Percentiles rank a stretch among this genome's conserved stretches.
These are phyloP conservation scores for Trypoxylon attenuatum DNA, from an alignment of 2,888 invertebrate species.

Conservation along the genomic window DNA sequence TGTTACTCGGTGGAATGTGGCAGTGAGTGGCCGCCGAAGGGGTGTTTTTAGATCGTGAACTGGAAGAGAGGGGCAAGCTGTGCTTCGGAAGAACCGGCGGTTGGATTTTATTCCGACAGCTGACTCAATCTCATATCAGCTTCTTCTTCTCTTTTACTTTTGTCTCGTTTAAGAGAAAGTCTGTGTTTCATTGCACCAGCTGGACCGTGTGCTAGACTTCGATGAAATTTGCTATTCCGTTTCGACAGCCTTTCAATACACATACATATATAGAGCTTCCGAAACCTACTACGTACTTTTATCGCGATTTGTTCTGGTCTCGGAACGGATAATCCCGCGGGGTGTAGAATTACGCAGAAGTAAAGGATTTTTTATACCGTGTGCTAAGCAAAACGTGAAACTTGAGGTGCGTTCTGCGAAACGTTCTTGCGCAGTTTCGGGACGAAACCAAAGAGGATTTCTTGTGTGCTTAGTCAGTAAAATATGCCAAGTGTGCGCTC, in stretches of 20 bases:
- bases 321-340: too few relatives aligned
- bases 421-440: not conserved
- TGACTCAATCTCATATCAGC: not conserved
- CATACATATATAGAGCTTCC: too few relatives aligned
- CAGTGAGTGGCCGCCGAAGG: not conserved
- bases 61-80: too few relatives aligned
- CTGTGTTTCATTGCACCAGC: too few relatives aligned
- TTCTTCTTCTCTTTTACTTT: not conserved
- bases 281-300: too few relatives aligned
- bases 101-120: too few relatives aligned
- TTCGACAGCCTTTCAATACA: too few relatives aligned
- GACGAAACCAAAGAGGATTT: not conserved
- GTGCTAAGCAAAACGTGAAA: not conserved
- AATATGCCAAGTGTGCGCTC: not conserved
- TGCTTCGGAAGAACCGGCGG: not conserved
- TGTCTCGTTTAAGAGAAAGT: too few relatives aligned
- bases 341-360: not conserved
- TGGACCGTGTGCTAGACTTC: too few relatives aligned
- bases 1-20: not conserved
- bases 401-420: not conserved
- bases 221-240: too few relatives aligned
- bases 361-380: not conserved
- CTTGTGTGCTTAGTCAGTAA: constrained; percentile 3
- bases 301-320: too few relatives aligned
- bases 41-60: too few relatives aligned